phyloP scores from a whole-genome alignment of 2,797 vertebrate species.

The Lates japonicus region DNA sequence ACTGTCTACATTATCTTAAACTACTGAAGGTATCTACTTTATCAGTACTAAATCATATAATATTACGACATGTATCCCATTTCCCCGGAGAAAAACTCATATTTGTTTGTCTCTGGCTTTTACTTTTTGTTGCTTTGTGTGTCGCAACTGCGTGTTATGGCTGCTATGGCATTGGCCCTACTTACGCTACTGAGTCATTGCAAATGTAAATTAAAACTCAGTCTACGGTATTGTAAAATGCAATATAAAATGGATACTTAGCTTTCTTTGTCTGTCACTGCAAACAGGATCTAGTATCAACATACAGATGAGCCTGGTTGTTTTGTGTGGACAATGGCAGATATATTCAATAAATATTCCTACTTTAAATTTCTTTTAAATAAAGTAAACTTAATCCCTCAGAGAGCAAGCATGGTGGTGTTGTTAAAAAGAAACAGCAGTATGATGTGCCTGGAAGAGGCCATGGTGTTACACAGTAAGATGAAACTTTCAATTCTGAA shows the following conservation, averaged over 20 bases:
- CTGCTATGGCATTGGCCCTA: conserved; percentile 3
- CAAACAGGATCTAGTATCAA: conserved; percentile 26
- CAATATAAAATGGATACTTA: conserved; percentile 40
- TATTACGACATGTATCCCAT: background rate
- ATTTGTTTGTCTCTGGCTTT: background rate
- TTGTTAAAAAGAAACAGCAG: conserved; percentile 69
- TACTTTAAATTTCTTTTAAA: conserved; percentile 72
- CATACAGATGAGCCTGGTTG: conserved; percentile 36
- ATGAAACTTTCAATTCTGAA: conserved; percentile 80
- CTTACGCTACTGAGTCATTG: conserved; percentile 40
- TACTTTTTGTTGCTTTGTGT: conserved; percentile 13
- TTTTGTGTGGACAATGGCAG: conserved; percentile 52
- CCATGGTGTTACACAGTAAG: conserved; percentile 59
- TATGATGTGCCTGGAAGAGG: conserved; percentile 69
- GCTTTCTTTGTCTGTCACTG: conserved; percentile 35
- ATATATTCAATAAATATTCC: conserved; percentile 57
- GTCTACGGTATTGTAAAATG: conserved; percentile 53
- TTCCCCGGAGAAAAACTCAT: background rate
- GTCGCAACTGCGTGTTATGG: background rate
- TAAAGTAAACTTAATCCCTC: conserved; percentile 71
- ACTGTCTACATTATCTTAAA: background rate
- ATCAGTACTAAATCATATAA: background rate
- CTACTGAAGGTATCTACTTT: background rate
- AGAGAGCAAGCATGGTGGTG: conserved; percentile 58
- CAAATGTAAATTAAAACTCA: conserved; percentile 66